phyloP scores from a whole-genome alignment of 1,140 invertebrate species.

The Drosophila funebris region DNA sequence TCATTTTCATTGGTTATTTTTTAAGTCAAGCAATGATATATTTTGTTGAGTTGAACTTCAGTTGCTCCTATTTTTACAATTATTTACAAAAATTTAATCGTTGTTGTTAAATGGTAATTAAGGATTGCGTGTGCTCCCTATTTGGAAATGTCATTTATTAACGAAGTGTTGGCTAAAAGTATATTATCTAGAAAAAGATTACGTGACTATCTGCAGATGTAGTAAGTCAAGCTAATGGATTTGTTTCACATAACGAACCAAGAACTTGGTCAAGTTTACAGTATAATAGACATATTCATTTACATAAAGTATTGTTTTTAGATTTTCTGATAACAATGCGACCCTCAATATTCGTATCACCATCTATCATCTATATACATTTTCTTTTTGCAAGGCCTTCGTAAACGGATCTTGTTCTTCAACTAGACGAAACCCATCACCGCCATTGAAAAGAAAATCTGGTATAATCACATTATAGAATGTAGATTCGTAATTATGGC shows the following conservation, averaged over 20 bases:
- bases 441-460: constrained; percentile 52
- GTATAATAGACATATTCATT: too few species aligned
- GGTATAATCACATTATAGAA: constrained; percentile 85
- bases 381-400: constrained; percentile 22
- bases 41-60: too few species aligned
- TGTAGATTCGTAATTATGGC: constrained; percentile 75
- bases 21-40: too few species aligned
- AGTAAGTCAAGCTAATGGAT: not conserved
- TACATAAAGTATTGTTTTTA: not conserved
- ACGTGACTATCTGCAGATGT: not conserved
- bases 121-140: too few species aligned
- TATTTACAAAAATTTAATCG: too few species aligned
- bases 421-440: constrained; percentile 49
- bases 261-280: too few species aligned
- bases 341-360: constrained; percentile 84
- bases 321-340: constrained; percentile 72
- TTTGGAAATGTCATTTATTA: too few species aligned
- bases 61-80: too few species aligned
- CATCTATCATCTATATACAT: too few species aligned
- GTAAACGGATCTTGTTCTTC: constrained; percentile 27
- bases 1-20: not conserved
- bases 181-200: not conserved
- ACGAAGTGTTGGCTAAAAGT: too few species aligned
- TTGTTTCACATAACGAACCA: not conserved
- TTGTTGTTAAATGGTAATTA: too few species aligned